Base-by-base conservation (phyloP, 2,113 vertebrate species). In the Eublepharis macularius region DNA sequence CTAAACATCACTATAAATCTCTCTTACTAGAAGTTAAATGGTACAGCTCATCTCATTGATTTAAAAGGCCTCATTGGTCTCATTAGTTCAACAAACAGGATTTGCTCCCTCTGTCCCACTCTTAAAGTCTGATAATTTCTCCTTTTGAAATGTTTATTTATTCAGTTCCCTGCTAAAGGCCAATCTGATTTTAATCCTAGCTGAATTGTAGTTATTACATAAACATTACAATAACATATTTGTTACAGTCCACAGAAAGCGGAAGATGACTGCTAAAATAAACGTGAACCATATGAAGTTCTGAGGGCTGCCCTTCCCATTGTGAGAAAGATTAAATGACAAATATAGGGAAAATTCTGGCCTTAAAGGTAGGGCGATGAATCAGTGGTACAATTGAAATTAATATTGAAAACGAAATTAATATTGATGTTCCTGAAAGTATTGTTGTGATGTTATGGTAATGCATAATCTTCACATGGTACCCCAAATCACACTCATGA, bases 181-280 rank as follows among this genome's bases (percentile, higher is more conserved):
- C 91, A 88, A 94, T 94, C 94, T 93, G 89, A 92, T 87, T 94
- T 89, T 91, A 94, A 94, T 92, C 90, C 82, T 83, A 92, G 86
- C 36, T 70, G 90, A 93, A 93, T 91, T 90, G 87, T 69, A 78
- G 78, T 90, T 89, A 91, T 94, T 93, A 90, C 91, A 90, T 94
- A 86, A 91, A 92, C 89, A 81, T 80, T 83, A 91, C 63, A 92
- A 79, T 81, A 90, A 92, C 87, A 89, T 91, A 89, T 83, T 94
- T 93, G 91, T 83, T 90, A 91, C 51, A 39, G 81, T 86, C n/a
- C n/a, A 1, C 29, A 49, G 77, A 66, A 12, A 80, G 41, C 51
- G 88, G 80, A 90, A 91, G 70, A 93, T 36, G 41, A 17, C 6
- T 90, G 49, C 84, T 90, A 91, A 90, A 76, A 91, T 74, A 93